phyloP scores from a whole-genome alignment of 2,113 vertebrate species.

The Halichoeres trimaculatus region DNA sequence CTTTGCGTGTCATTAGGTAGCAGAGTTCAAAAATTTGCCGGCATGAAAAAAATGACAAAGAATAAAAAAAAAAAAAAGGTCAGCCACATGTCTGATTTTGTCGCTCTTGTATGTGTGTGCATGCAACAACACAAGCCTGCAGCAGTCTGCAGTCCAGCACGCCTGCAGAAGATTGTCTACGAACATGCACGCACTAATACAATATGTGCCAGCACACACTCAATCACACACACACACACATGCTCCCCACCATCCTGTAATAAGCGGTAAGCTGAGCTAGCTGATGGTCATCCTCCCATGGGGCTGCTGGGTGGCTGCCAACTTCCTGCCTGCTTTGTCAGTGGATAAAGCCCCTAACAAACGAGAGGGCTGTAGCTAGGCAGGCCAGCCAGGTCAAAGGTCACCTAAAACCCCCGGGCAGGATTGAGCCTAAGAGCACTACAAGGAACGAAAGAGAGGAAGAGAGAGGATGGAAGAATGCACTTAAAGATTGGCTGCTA shows the following conservation, averaged over 20 bases:
- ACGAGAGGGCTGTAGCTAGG: constrained; percentile 89
- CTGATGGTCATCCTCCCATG: constrained; percentile 89
- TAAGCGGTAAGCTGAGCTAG: constrained; percentile 90
- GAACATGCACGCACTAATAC: constrained; percentile 23
- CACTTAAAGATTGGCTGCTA: constrained; percentile 75
- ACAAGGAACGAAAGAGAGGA: constrained; percentile 56
- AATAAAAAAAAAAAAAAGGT: constrained; percentile 59
- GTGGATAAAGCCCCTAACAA: constrained; percentile 90
- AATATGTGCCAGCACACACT: constrained; percentile 2
- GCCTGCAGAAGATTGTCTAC: constrained; percentile 20
- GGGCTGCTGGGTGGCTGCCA: constrained; percentile 88
- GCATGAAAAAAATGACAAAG: constrained; percentile 36
- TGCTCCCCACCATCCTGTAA: constrained; percentile 80
- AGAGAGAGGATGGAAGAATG: constrained; percentile 76
- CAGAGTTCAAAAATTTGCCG: constrained; percentile 57
- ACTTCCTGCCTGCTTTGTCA: constrained; percentile 87
- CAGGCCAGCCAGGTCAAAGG: constrained; percentile 85
- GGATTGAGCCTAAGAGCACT: constrained; percentile 82
- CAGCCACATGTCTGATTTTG: constrained; percentile 66
- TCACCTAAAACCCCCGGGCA: constrained; percentile 79
- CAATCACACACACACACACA: constrained; percentile 55
- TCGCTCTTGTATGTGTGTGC: constrained; percentile 25
- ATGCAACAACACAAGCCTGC: constrained; percentile 7
- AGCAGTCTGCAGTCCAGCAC: not conserved
- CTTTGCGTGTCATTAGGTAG: constrained; percentile 76